A percentile compares a stretch with the other conserved stretches of the same genome.
phyloP scores from a whole-genome alignment of 2,113 vertebrate genomes.

The Scalopus aquaticus region DNA sequence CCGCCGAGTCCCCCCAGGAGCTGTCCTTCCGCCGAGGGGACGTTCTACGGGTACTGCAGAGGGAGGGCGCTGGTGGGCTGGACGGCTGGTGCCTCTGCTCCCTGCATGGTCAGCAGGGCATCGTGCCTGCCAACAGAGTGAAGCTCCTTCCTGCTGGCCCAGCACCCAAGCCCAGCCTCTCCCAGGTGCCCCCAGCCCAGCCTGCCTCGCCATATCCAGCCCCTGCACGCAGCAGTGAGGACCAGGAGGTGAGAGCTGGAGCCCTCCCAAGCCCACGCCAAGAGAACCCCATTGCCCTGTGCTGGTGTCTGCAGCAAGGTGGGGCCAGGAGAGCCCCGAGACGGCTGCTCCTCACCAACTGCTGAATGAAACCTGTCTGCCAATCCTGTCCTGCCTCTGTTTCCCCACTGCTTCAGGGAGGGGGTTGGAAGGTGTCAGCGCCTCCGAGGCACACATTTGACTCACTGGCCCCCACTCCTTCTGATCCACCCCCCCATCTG shows the following conservation, averaged over 20 bases:
- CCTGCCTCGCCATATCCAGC: constrained; percentile 52
- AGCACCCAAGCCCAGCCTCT: constrained; percentile 82
- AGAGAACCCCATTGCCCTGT: neutral
- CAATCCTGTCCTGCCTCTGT: neutral
- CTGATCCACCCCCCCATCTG: neutral
- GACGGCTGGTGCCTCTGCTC: constrained; percentile 95
- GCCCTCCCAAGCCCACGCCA: neutral
- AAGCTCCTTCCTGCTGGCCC: constrained; percentile 88
- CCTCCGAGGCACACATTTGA: neutral
- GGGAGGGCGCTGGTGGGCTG: constrained; percentile 85
- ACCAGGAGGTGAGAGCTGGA: constrained; percentile 74
- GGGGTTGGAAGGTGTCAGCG: neutral
- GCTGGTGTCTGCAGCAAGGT: neutral
- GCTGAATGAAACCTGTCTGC: neutral
- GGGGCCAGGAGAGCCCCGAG: neutral
- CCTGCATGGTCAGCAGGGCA: constrained; percentile 92
- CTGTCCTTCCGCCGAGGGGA: constrained; percentile 94
- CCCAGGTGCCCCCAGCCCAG: constrained; percentile 83
- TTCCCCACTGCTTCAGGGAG: neutral
- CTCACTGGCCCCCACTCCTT: neutral
- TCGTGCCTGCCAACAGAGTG: constrained; percentile 93
- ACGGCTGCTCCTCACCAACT: neutral
- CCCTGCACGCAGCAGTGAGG: constrained; percentile 58
- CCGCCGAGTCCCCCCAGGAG: constrained; percentile 93
- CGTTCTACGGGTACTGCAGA: constrained; percentile 93